Evolutionary conservation across 2,113 vertebrate species (phyloP).

Genomic region (Hemiscyllium ocellatum): DNA sequence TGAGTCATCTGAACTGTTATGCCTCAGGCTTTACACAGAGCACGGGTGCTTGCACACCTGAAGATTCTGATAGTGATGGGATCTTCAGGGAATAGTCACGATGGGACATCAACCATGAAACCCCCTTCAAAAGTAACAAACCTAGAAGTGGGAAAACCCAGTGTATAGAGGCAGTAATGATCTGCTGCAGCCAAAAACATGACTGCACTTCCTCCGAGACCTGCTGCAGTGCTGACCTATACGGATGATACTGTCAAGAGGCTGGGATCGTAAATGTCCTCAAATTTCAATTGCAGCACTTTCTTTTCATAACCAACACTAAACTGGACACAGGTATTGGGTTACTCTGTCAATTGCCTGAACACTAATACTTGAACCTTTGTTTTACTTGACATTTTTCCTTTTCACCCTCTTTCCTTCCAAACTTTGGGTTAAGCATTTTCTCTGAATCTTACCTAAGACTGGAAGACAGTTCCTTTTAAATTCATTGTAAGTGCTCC

Average conservation of each 20-base stretch:
- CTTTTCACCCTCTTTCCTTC: neutral
- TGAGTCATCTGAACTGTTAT: too few relatives aligned
- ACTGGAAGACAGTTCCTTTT: neutral
- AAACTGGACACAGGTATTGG: neutral
- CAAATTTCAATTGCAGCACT: neutral
- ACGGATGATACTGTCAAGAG: neutral
- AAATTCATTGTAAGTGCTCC: neutral
- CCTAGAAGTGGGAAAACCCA: too few relatives aligned
- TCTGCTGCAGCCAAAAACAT: neutral
- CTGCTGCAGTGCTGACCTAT: neutral
- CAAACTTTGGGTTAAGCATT: neutral
- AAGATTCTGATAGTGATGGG: too few relatives aligned
- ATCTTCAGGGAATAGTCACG: too few relatives aligned
- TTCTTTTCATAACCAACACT: neutral
- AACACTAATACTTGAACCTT: neutral
- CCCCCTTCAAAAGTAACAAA: too few relatives aligned
- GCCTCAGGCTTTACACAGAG: too few relatives aligned
- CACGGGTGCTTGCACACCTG: too few relatives aligned
- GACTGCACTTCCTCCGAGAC: neutral
- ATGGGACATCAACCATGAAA: too few relatives aligned
- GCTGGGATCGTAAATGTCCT: neutral
- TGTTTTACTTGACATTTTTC: neutral
- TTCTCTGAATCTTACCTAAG: neutral
- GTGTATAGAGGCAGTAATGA: neutral
- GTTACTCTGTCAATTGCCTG: neutral